A percentile compares a stretch with the other conserved stretches of the same genome.
Evolutionary conservation across 2,113 vertebrate species (phyloP).

Genomic region (Cyanoramphus novaezelandiae): DNA sequence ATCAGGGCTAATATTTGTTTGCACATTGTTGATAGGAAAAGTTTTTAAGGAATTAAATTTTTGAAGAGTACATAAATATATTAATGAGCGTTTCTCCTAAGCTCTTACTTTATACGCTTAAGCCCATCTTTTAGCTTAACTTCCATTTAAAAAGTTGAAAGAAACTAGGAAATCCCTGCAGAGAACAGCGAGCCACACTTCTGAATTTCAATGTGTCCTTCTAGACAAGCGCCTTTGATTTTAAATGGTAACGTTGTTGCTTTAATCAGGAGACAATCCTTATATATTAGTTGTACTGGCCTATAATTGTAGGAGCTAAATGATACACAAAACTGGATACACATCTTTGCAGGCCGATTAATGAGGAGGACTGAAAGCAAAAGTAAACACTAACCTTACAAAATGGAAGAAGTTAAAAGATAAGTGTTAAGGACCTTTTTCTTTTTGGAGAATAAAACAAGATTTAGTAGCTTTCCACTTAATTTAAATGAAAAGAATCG

Average conservation of each 20-base stretch:
- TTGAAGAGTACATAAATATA: neutral
- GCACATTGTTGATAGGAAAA: fast-evolving
- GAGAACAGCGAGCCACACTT: constrained; percentile 54
- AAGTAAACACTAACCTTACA: constrained; percentile 78
- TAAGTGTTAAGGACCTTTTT: constrained; percentile 79
- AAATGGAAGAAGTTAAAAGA: constrained; percentile 82
- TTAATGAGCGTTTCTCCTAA: constrained; percentile 21
- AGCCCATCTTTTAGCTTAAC: constrained; percentile 51
- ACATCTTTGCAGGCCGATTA: constrained; percentile 71
- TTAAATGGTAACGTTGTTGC: constrained; percentile 59
- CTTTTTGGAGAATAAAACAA: constrained; percentile 87
- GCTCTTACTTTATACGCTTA: constrained; percentile 21
- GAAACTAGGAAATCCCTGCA: constrained; percentile 31
- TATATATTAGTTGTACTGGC: constrained; percentile 62
- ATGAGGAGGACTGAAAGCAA: constrained; percentile 76
- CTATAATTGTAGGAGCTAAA: constrained; percentile 73
- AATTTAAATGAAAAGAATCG: constrained; percentile 99
- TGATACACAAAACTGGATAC: constrained; percentile 77
- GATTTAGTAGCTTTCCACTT: constrained; percentile 99
- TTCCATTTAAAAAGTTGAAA: constrained; percentile 51
- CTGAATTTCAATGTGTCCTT: constrained; percentile 56
- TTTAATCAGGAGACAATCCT: constrained; percentile 71
- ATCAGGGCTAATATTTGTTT: neutral
- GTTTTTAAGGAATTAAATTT: neutral
- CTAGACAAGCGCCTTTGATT: constrained; percentile 22